Percentiles rank a stretch among this genome's conserved stretches.
Evolutionary conservation across 2,797 vertebrate species (phyloP).

Genomic region (Girardinus metallicus): DNA sequence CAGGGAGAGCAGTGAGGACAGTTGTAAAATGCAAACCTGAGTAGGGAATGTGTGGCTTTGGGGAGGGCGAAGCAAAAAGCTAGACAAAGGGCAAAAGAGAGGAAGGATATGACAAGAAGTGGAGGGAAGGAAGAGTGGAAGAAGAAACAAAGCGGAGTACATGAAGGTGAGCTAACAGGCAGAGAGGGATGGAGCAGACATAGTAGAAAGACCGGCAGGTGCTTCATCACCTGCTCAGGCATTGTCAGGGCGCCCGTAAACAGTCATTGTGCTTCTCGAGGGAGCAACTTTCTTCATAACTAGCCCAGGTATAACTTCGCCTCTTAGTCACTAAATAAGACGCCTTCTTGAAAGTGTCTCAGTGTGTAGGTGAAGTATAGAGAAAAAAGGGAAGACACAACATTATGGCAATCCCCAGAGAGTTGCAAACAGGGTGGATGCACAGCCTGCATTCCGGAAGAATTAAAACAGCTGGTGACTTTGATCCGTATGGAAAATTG

Average conservation of each 20-base stretch:
- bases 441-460: conserved; percentile 51
- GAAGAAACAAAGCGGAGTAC: conserved; percentile 52
- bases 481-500: conserved; percentile 65
- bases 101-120: conserved; percentile 39
- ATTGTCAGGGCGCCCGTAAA: conserved; percentile 82
- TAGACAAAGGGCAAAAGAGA: conserved; percentile 39
- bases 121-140: conserved; percentile 56
- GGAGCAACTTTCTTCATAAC: conserved; percentile 86
- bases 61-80: conserved; percentile 47
- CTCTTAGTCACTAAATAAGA: conserved; percentile 87
- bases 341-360: conserved; percentile 74
- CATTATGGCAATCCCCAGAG: conserved; percentile 65
- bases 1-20: conserved; percentile 53
- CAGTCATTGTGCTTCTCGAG: conserved; percentile 83
- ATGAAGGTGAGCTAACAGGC: conserved; percentile 63
- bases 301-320: conserved; percentile 89
- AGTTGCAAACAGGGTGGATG: conserved; percentile 52
- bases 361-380: conserved; percentile 70
- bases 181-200: conserved; percentile 70
- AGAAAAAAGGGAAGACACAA: conserved; percentile 57
- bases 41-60: conserved; percentile 59
- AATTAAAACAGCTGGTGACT: conserved; percentile 74
- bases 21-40: conserved; percentile 70
- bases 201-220: conserved; percentile 76
- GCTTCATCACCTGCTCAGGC: conserved; percentile 84